Evolutionary conservation across 2,888 invertebrate genomes (phyloP).

Genomic region (Iselma pallidipennis): DNA sequence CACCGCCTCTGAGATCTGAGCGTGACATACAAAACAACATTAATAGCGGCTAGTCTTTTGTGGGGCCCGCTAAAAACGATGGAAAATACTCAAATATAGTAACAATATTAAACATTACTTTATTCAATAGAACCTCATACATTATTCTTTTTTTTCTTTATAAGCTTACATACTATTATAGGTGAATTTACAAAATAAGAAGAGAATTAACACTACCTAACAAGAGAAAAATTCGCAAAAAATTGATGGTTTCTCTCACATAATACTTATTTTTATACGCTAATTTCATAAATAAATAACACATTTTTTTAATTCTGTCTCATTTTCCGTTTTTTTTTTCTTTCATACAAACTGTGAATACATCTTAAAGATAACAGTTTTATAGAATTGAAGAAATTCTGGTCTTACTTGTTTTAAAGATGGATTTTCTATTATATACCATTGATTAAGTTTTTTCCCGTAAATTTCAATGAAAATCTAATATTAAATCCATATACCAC

Average conservation of each 20-base stretch:
- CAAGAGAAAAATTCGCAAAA: constrained; percentile 4
- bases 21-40: too few relatives aligned
- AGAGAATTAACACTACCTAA: constrained; percentile 3
- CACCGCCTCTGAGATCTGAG: too few relatives aligned
- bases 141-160: not conserved
- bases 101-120: constrained; percentile 46
- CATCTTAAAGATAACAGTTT: constrained; percentile 3
- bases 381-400: not conserved
- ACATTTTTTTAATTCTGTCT: not conserved
- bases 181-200: constrained; percentile 17
- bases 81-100: constrained; percentile 33
- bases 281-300: constrained; percentile 20
- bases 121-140: constrained; percentile 31
- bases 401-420: constrained; percentile 22
- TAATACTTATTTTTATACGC: constrained; percentile 8
- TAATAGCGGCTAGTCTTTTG: too few relatives aligned
- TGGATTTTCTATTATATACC: constrained; percentile 2
- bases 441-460: not conserved
- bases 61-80: too few relatives aligned
- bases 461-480: not conserved
- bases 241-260: not conserved
- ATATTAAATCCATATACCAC: not conserved
- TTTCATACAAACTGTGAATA: constrained; percentile 16
- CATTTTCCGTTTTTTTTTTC: constrained; percentile 5
- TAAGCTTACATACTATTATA: constrained; percentile 10